Evolutionary conservation across 2,113 vertebrate species (phyloP), one percentile per base, ranked within the genome.

Genomic region (Thalassoma bifasciatum): DNA sequence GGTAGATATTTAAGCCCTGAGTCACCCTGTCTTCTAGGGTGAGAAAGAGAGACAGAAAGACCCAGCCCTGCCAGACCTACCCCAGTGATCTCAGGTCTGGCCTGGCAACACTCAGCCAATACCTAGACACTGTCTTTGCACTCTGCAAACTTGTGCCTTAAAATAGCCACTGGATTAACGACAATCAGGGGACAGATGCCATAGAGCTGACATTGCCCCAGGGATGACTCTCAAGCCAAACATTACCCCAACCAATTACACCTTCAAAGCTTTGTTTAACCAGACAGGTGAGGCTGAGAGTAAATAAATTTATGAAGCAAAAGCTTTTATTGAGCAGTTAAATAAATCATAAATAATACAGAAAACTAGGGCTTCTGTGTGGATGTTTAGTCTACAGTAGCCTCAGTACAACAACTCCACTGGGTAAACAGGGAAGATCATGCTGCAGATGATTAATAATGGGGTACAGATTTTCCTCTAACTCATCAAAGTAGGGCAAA

Each of bases 401-500:
- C 30, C 30, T 2, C 9, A 19, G 49, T 63, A 42, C 60, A 63
- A 19, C 9, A 61, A 40, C 26, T 36, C 12, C n/a, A 30, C 50
- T 24, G 1, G 5, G 16, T 21, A n/a, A 69, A 37, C 26, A 63
- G 54, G 3, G 62, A 52, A 36, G 57, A 53, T 38, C 40, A 11
- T 0, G 1, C 2, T 5, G 34, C 14, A 26, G 16, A 73, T 5
- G 65, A 84, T 83, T 79, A 83, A 79, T 69, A 76, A 63, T 51
- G 72, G 52, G 68, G 71, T 53, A 21, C 75, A 79, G 70, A 71
- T 77, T 72, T 87, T 89, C 77, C 77, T 83, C 75, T 73, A 72
- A 68, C 67, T 87, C 73, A 75, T 87, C 80, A 89, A 94, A 94
- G 89, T 83, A 93, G 93, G 92, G 85, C 93, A 94, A 90, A 92